phyloP scores from a whole-genome alignment of 2,888 invertebrate species.

The Leptogaster cylindrica region DNA sequence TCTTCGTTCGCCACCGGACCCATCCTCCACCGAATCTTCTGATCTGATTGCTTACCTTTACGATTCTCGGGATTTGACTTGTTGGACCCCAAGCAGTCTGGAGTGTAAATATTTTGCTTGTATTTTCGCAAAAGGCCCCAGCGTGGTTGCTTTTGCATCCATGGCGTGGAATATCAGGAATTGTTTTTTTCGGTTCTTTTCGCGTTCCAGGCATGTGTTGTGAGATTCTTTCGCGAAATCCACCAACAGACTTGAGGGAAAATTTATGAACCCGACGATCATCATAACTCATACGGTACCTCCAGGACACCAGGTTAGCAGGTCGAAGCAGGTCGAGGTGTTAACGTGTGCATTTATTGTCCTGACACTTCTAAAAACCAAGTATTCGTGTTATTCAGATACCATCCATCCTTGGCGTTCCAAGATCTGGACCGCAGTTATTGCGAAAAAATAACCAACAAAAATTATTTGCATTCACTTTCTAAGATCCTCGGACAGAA shows the following conservation, averaged over 20 bases:
- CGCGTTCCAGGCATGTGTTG: constrained; percentile 24
- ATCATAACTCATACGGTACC: constrained; percentile 58
- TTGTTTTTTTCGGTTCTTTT: constrained; percentile 19
- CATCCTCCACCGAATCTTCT: constrained; percentile 6
- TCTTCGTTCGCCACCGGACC: not conserved
- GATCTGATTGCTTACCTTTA: constrained; percentile 34
- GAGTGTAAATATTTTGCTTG: constrained; percentile 35
- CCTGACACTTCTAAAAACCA: constrained; percentile 17
- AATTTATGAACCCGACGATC: constrained; percentile 60
- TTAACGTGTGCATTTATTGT: constrained; percentile 32
- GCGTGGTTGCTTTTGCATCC: not conserved
- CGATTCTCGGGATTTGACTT: constrained; percentile 34
- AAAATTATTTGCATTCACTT: no score
- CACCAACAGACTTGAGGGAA: constrained; percentile 46
- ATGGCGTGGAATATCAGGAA: constrained; percentile 1
- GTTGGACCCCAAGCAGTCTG: constrained; percentile 42
- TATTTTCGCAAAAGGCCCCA: constrained; percentile 6
- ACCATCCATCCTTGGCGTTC: no score
- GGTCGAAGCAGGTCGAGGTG: constrained; percentile 41
- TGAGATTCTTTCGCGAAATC: constrained; percentile 30
- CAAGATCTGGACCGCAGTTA: no score
- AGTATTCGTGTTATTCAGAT: not conserved
- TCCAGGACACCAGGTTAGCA: constrained; percentile 42
- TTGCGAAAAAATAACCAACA: no score
- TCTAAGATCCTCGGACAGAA: no score